Percentiles rank a stretch among this genome's conserved stretches.
Evolutionary conservation across 2,888 invertebrate genomes (phyloP).

Genomic region (Lithophane socia): DNA sequence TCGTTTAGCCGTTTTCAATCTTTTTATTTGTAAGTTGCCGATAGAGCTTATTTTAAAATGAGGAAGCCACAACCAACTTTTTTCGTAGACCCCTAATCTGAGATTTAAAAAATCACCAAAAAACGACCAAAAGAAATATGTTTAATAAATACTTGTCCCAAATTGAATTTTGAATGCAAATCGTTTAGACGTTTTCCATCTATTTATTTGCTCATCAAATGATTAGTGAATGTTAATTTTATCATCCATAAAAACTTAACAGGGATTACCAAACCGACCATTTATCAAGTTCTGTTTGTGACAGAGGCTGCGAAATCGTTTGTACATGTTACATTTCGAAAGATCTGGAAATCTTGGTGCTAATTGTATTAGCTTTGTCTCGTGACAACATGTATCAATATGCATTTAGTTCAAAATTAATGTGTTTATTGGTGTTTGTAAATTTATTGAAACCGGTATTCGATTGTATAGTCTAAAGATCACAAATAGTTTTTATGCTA

Average conservation of each 20-base stretch:
- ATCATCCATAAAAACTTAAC: slow-evolving; percentile 21
- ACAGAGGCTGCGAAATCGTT: slow-evolving; percentile 43
- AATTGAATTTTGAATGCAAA: slow-evolving; percentile 46
- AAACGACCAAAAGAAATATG: slow-evolving; percentile 4
- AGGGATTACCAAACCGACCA: slow-evolving; percentile 38
- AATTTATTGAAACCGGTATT: slow-evolving; percentile 10
- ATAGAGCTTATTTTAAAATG: not conserved
- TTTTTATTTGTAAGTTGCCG: slow-evolving; percentile 14
- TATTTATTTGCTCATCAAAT: slow-evolving; percentile 51
- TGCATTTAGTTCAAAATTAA: slow-evolving; percentile 2
- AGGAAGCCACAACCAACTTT: slow-evolving; percentile 4
- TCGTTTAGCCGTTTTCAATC: slow-evolving; percentile 14
- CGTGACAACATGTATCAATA: slow-evolving; percentile 25
- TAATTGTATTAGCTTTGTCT: slow-evolving; percentile 49
- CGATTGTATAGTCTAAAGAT: too few relatives aligned
- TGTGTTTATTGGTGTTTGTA: slow-evolving; percentile 10
- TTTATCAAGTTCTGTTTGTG: slow-evolving; percentile 24
- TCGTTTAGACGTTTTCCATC: slow-evolving; percentile 19
- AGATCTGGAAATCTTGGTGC: slow-evolving; percentile 42
- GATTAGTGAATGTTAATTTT: slow-evolving; percentile 26
- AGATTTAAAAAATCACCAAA: not conserved
- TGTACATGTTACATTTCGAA: slow-evolving; percentile 41
- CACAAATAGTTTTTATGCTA: not conserved
- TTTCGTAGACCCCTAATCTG: not conserved
- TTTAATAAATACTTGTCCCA: slow-evolving; percentile 14